These are phyloP conservation scores for Halocynthia aurantium DNA, from an alignment of 23 tunicate genomes.

Conservation along the genomic window DNA sequence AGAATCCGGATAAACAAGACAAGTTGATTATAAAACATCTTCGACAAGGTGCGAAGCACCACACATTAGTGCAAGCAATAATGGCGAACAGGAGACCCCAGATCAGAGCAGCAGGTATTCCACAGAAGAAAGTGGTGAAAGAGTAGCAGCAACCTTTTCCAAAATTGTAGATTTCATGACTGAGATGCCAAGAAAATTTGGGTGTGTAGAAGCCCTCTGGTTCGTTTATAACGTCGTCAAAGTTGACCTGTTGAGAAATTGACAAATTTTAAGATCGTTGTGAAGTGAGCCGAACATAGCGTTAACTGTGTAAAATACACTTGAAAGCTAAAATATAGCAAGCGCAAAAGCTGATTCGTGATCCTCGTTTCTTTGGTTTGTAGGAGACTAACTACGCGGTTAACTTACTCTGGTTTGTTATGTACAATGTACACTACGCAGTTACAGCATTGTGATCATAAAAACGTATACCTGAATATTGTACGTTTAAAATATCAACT, in stretches of 20 bases:
- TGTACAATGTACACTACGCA: not conserved
- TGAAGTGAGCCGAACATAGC: no score
- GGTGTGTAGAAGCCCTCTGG: conserved; percentile 91
- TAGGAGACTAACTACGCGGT: no score
- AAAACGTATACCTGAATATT: no score
- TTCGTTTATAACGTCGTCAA: conserved; percentile 85
- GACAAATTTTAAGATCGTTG: not conserved
- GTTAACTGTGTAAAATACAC: no score
- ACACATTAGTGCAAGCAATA: conserved; percentile 72
- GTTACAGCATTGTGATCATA: no score
- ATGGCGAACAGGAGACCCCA: conserved; percentile 93
- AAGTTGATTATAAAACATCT: conserved; percentile 69
- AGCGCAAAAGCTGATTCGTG: not conserved
- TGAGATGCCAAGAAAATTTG: conserved; percentile 84
- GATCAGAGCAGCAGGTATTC: conserved; percentile 67
- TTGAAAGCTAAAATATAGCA: no score
- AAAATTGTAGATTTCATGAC: conserved; percentile 83
- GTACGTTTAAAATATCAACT: not conserved
- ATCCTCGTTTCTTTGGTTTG: not conserved
- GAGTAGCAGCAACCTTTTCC: conserved; percentile 78
- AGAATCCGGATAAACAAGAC: conserved; percentile 47
- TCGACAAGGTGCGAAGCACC: conserved; percentile 63
- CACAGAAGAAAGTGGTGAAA: conserved; percentile 56
- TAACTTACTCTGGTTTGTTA: not conserved
- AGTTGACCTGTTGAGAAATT: conserved; percentile 53